These are phyloP conservation scores for Podiceps cristatus DNA, from an alignment of 2,113 vertebrate species.

Conservation along the genomic window DNA sequence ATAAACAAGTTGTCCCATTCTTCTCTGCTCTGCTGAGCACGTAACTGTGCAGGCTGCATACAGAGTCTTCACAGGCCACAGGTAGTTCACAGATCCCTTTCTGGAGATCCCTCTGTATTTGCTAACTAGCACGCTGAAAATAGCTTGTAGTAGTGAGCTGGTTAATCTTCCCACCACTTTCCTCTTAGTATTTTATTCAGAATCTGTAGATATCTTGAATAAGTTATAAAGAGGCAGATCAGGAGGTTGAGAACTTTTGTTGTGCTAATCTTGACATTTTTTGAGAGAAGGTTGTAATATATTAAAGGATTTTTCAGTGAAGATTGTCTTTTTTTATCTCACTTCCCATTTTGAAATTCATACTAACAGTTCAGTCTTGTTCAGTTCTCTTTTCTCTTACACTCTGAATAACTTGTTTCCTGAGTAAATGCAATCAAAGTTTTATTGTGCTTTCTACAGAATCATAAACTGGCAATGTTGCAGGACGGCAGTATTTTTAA, in stretches of 20 bases:
- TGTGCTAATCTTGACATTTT: neutral
- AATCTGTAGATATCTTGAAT: neutral
- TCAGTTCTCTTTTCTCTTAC: neutral
- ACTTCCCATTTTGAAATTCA: neutral
- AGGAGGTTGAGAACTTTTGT: neutral
- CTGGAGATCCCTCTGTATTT: neutral
- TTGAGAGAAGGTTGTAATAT: neutral
- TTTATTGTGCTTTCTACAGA: neutral
- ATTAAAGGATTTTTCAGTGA: neutral
- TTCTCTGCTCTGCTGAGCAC: too few species aligned
- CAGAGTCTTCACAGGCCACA: too few species aligned
- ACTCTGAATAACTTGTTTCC: neutral
- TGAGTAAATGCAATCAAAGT: neutral
- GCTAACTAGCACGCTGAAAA: neutral
- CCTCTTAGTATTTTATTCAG: neutral
- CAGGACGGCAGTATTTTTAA: neutral
- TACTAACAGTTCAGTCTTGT: neutral
- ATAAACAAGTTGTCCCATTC: neutral
- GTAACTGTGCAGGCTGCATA: neutral
- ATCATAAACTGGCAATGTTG: neutral
- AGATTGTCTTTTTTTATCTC: neutral
- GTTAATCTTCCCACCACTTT: neutral
- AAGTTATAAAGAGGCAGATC: neutral
- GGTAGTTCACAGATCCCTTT: neutral
- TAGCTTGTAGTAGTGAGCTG: neutral